These are phyloP conservation scores for Danaus chrysippus DNA, from an alignment of 2,888 invertebrate species.

Conservation along the genomic window DNA sequence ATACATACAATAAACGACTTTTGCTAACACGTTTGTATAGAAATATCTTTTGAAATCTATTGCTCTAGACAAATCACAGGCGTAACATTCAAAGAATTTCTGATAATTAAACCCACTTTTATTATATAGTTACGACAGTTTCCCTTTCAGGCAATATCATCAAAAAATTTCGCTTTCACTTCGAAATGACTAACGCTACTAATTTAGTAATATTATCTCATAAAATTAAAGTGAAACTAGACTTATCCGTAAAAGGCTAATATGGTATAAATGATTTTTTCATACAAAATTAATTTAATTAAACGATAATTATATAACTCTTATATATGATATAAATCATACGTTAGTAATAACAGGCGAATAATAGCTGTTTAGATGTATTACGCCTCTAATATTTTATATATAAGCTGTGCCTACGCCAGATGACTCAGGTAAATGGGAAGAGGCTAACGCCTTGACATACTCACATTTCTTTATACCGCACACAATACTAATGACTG, in stretches of 20 bases:
- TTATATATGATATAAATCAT: not conserved
- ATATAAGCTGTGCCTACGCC: conserved; percentile 31
- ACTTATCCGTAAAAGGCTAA: no score
- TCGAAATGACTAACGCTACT: not conserved
- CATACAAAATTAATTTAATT: not conserved
- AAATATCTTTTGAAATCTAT: not conserved
- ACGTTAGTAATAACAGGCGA: conserved; percentile 17
- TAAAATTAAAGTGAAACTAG: no score
- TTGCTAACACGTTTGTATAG: not conserved
- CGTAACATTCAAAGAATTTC: not conserved
- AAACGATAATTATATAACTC: not conserved
- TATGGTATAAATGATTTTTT: no score
- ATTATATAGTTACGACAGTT: not conserved
- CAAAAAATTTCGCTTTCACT: not conserved
- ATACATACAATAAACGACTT: not conserved
- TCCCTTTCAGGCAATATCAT: conserved; percentile 5
- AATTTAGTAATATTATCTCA: not conserved
- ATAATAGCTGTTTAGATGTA: conserved; percentile 25
- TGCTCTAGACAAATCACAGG: not conserved
- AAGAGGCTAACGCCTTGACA: conserved; percentile 35
- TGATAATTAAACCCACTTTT: not conserved
- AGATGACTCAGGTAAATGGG: conserved; percentile 29
- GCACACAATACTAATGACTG: conserved; percentile 3
- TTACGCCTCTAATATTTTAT: not conserved
- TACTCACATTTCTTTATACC: conserved; percentile 18